Base-by-base conservation (phyloP, 2,113 vertebrate genomes). In the Nettapus auritus region DNA sequence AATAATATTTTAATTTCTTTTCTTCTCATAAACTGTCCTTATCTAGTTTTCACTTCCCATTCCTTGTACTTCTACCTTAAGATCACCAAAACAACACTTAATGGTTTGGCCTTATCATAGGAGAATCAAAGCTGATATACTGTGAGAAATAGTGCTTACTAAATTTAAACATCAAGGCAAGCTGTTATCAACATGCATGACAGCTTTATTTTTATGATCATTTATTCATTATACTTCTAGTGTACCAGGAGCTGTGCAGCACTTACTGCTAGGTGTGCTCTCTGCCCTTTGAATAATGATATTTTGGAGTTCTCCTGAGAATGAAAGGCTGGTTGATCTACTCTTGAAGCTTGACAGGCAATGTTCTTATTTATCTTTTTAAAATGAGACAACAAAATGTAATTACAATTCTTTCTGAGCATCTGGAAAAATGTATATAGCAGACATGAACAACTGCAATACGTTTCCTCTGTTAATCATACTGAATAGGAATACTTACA, bases 221-320 rank as follows among this genome's bases (percentile, higher is more conserved):
- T 94, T 93, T 95, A 94, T 94, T 95, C 82, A 93, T 86, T 82
- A 34, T 36, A 12, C 29, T 88, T 96, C 69, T 68, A 55, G 18
- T 6, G 9, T 79, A 34, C 11, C 44, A 74, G 53, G 66, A 90
- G 66, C 73, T 90, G 81, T 66, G 86, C 76, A 89, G 74, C 71
- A 69, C 25, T 11, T 68, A 48, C 11, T 81, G 21, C 16, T 93
- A 42, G 66, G 25, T 77, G n/a, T 75, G 44, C n/a, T 86, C 34
- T 67, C 64, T 92, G 82, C 64, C 68, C 46, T 93, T 90, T 78
- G 86, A 94, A 79, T 88, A 10, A 21, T 81, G 56, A 33, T 70
- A 22, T 56, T 96, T 84, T 84, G 29, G 77, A 94, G 46, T 82
- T 94, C 2, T 2, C 33, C 68, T 68, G 38, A 60, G 80, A 76